A percentile compares a stretch with the other conserved stretches of the same genome.
phyloP scores from a whole-genome alignment of 2,888 invertebrate species.

The Synergus itoensis region DNA sequence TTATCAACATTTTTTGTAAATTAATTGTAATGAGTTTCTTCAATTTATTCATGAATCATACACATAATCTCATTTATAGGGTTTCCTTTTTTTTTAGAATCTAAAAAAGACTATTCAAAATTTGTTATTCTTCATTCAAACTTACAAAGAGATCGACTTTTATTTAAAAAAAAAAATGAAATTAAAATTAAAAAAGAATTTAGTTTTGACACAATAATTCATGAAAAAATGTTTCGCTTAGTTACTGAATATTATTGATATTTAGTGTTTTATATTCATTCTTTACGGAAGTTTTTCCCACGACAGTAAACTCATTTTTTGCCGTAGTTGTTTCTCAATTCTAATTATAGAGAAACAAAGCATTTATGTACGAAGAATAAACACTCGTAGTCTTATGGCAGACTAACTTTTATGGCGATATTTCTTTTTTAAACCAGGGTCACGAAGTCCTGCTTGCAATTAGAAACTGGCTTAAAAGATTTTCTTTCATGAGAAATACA shows the following conservation, averaged over 20 bases:
- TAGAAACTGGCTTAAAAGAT: not conserved
- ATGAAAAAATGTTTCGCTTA: no score
- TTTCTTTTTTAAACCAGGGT: not conserved
- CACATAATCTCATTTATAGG: no score
- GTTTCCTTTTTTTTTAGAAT: no score
- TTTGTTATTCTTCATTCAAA: no score
- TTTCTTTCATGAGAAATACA: not conserved
- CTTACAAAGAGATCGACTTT: no score
- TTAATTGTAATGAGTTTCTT: no score
- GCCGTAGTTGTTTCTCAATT: not conserved
- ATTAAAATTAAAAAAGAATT: no score
- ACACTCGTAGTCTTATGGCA: not conserved
- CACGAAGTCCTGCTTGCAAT: not conserved
- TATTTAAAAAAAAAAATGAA: no score
- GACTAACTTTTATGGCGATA: not conserved
- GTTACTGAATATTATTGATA: no score
- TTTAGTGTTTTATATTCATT: constrained; percentile 19
- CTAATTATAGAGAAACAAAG: constrained; percentile 14
- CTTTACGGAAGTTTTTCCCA: constrained; percentile 5
- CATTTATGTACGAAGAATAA: constrained; percentile 21
- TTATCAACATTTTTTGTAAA: constrained; percentile 38
- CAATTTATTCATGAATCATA: no score
- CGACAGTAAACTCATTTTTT: not conserved
- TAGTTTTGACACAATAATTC: no score
- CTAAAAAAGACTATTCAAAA: no score